phyloP scores from a whole-genome alignment of 2,797 vertebrate species.

The Tenualosa ilisha region DNA sequence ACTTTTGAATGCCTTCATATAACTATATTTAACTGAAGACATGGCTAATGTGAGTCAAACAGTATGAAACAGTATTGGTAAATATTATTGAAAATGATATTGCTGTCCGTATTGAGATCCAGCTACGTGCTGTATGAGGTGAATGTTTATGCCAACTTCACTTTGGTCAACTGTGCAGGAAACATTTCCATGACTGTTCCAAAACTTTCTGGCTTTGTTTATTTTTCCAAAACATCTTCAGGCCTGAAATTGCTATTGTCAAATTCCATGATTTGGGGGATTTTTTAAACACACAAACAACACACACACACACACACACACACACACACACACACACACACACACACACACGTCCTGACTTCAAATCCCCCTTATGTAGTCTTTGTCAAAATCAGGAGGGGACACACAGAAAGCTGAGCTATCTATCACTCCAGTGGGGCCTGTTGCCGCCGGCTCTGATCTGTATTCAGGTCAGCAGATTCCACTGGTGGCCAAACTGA shows the following conservation, averaged over 20 bases:
- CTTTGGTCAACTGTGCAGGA: no score
- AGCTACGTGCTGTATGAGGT: not conserved
- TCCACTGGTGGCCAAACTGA: not conserved
- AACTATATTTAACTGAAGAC: no score
- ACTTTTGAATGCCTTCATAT: no score
- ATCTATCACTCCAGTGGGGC: not conserved
- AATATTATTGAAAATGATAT: no score
- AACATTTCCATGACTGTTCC: no score
- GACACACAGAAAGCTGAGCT: not conserved
- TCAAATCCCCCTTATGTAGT: not conserved
- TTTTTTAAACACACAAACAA: not conserved
- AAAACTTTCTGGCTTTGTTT: no score
- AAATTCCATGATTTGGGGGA: no score
- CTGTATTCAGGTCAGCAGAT: not conserved
- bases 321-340: slow-evolving; percentile 1
- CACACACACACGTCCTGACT: not conserved
- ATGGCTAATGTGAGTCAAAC: no score
- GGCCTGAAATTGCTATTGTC: no score
- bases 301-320: not conserved
- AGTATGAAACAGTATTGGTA: no score
- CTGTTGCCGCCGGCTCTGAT: not conserved
- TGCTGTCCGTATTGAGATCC: not conserved
- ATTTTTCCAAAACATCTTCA: no score
- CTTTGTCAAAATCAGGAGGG: not conserved
- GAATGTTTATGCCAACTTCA: no score